Evolutionary conservation across 2,888 invertebrate genomes (phyloP), one percentile per base, ranked within the genome.

Genomic region (Lydus trimaculatus): DNA sequence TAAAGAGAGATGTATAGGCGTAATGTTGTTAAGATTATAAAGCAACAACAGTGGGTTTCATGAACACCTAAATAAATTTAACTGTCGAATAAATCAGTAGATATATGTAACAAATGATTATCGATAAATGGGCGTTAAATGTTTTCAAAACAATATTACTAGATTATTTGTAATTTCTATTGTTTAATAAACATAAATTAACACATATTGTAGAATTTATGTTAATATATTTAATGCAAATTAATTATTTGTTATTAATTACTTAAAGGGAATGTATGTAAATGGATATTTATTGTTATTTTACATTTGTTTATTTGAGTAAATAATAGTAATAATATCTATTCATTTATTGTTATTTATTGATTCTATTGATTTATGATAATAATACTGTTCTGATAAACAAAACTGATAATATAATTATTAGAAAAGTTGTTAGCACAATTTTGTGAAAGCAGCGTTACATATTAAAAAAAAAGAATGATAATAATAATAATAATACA

Each of bases 201-300:
- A 31, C 17, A 60, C 60, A 31, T 23, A 23, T n/a, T n/a, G 13
- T 23, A 60, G 31, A 31, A 28, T n/a, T 31, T 13, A 36, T 31
- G 28, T 31, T 33, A 28, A 33, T 31, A 36, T 23, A 60, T 60
- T 31, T 31, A 31, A 36, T 60, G 31, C 4, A 33, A 60, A 60
- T 60, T 60, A 48, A 48, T 48, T 48, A 60, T 33, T 60, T 31
- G 60, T 60, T 60, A 60, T 15, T 28, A n/a, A 13, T 31, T 15
- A 23, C 7, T 8, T 8, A 5, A 48, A 11, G 20, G 7, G 20
- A 48, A 5, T 7, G 20, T 20, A 11, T 48, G 20, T 13, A 48
- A 48, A 48, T 48, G 48, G 20, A 20, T 48, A 48, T 48, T 48
- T 48, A 48, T 48, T 20, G 20, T 11, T 48, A 5, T 48, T 48